These are phyloP conservation scores for Drosophila merina DNA, from an alignment of 2,888 invertebrate genomes.

Conservation along the genomic window DNA sequence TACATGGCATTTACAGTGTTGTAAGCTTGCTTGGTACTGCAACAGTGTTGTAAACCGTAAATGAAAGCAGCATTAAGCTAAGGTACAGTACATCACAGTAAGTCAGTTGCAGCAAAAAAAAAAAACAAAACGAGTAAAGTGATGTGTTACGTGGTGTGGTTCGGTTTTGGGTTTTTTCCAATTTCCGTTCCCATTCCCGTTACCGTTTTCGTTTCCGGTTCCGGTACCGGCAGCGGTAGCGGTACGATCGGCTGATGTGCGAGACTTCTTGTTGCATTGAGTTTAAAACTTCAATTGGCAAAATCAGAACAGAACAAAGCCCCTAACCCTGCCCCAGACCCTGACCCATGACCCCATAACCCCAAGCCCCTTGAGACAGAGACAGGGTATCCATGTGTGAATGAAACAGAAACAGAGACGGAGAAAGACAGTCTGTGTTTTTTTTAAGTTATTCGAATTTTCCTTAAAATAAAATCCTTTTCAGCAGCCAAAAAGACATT, in stretches of 20 bases:
- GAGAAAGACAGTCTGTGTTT: slow-evolving; percentile 11
- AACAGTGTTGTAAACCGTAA: background rate
- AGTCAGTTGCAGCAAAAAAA: background rate
- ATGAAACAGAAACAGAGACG: background rate
- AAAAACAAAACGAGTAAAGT: background rate
- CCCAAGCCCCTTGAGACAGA: background rate
- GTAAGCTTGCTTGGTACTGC: background rate
- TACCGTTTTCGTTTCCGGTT: slow-evolving; percentile 5
- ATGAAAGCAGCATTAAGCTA: background rate
- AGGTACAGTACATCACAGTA: slow-evolving; percentile 5
- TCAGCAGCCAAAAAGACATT: slow-evolving; percentile 61
- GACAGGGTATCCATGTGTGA: background rate
- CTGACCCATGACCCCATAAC: slow-evolving; percentile 1
- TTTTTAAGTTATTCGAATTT: slow-evolving; percentile 66
- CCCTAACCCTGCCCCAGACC: slow-evolving; percentile 19
- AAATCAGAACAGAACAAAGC: slow-evolving; percentile 40
- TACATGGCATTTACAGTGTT: background rate
- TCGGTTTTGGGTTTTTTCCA: slow-evolving; percentile 34
- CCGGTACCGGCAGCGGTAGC: background rate
- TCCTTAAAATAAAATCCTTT: slow-evolving; percentile 45
- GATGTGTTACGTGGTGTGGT: slow-evolving; percentile 24
- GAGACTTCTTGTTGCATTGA: slow-evolving; percentile 83
- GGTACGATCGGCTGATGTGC: slow-evolving; percentile 75
- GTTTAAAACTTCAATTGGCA: slow-evolving; percentile 68
- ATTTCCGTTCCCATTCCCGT: background rate